These are phyloP conservation scores for Venusia cambrica DNA, from an alignment of 2,888 invertebrate species.

Conservation along the genomic window DNA sequence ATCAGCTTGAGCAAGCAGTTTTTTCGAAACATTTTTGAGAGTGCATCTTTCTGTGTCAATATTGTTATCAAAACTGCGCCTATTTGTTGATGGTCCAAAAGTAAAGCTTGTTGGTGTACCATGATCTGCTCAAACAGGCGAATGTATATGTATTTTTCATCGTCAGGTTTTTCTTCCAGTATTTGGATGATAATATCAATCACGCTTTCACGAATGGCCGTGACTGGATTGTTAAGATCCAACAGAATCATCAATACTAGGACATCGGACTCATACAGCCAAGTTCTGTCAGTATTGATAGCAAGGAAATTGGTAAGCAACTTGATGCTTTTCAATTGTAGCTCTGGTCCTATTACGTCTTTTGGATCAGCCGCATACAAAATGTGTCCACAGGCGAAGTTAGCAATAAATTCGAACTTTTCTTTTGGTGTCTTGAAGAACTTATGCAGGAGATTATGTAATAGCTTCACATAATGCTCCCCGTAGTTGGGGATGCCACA, in stretches of 20 bases:
- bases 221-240: constrained; percentile 74
- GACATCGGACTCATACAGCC: constrained; percentile 67
- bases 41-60: constrained; percentile 76
- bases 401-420: constrained; percentile 80
- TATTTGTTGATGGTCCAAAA: constrained; percentile 85
- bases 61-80: constrained; percentile 83
- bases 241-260: constrained; percentile 80
- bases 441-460: constrained; percentile 68
- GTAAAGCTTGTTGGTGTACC: constrained; percentile 80
- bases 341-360: constrained; percentile 66
- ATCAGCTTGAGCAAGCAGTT: constrained; percentile 61
- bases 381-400: constrained; percentile 76
- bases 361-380: constrained; percentile 62
- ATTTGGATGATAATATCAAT: constrained; percentile 74
- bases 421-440: constrained; percentile 62
- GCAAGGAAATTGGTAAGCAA: constrained; percentile 53
- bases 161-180: constrained; percentile 47
- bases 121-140: constrained; percentile 69
- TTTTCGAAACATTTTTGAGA: constrained; percentile 58
- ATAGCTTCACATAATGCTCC: constrained; percentile 55
- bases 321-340: constrained; percentile 77
- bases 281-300: constrained; percentile 45
- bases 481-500: constrained; percentile 60
- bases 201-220: constrained; percentile 77
- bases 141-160: constrained; percentile 58